These are phyloP conservation scores for Prietella phreatophila DNA, from an alignment of 2,113 vertebrate species.

Conservation along the genomic window DNA sequence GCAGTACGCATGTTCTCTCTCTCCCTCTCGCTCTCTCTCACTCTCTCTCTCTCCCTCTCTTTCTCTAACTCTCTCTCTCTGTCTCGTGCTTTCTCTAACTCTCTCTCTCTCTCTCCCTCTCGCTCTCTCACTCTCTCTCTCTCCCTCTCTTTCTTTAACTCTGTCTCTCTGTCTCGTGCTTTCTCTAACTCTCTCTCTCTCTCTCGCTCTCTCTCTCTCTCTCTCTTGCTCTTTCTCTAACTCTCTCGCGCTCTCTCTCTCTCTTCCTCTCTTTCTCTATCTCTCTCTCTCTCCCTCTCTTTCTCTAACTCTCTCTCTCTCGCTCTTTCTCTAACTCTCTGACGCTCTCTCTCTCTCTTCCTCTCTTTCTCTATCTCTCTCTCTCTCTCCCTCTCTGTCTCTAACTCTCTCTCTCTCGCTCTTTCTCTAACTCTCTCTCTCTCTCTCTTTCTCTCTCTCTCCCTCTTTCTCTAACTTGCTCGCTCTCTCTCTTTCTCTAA, in stretches of 20 bases:
- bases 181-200: not conserved
- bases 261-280: too few species aligned
- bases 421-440: too few species aligned
- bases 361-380: not conserved
- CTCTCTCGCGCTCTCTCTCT: too few species aligned
- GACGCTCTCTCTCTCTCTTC: too few species aligned
- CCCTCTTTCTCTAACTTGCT: not conserved
- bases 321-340: too few species aligned
- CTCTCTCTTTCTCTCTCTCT: not conserved
- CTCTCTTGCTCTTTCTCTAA: not conserved
- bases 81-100: not conserved
- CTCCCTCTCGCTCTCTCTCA: not conserved
- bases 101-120: not conserved
- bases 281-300: not conserved
- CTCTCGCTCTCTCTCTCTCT: too few species aligned
- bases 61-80: not conserved
- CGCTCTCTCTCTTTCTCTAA: not conserved
- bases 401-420: too few species aligned
- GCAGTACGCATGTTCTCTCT: conserved; percentile 32
- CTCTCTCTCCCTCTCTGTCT: too few species aligned
- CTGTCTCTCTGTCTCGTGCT: too few species aligned
- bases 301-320: not conserved
- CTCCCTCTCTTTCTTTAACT: too few species aligned
- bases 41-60: not conserved
- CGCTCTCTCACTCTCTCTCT: not conserved